A percentile compares a stretch with the other conserved stretches of the same genome.
Evolutionary conservation across 2,888 invertebrate species (phyloP).

Genomic region (Prenolepis imparis): DNA sequence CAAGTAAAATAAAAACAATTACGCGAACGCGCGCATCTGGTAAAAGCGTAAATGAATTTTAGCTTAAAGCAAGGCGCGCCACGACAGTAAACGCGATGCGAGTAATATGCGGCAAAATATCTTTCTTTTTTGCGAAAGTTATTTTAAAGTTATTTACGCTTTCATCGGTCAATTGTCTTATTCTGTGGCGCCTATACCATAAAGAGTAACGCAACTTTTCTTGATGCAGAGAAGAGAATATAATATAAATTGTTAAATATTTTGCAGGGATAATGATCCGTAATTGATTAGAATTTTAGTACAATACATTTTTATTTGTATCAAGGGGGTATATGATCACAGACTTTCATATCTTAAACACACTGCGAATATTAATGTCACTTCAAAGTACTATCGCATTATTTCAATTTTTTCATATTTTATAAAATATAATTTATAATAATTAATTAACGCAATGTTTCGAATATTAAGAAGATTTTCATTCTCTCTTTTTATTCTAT

Average conservation of each 20-base stretch:
- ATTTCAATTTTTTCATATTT: background rate
- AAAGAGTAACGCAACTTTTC: background rate
- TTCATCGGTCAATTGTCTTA: background rate
- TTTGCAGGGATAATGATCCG: background rate
- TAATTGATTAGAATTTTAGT: background rate
- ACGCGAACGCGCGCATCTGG: background rate
- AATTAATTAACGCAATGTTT: background rate
- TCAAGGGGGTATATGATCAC: background rate
- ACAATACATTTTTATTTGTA: background rate
- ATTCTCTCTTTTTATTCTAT: background rate
- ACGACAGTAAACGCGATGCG: background rate
- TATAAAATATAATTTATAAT: background rate
- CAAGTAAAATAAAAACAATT: conserved; percentile 9
- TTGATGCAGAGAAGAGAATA: background rate
- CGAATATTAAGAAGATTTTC: background rate
- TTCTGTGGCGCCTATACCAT: background rate
- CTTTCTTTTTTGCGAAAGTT: conserved; percentile 15
- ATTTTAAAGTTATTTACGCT: conserved; percentile 1
- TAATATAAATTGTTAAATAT: conserved; percentile 9
- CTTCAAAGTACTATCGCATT: background rate
- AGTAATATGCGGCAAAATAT: background rate
- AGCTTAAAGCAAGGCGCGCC: background rate
- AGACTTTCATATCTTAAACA: background rate
- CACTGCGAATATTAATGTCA: background rate
- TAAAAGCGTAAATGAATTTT: conserved; percentile 21